Conservation (phyloP, 2,113 vertebrate species). For the Marcusenius ussheri region DNA sequence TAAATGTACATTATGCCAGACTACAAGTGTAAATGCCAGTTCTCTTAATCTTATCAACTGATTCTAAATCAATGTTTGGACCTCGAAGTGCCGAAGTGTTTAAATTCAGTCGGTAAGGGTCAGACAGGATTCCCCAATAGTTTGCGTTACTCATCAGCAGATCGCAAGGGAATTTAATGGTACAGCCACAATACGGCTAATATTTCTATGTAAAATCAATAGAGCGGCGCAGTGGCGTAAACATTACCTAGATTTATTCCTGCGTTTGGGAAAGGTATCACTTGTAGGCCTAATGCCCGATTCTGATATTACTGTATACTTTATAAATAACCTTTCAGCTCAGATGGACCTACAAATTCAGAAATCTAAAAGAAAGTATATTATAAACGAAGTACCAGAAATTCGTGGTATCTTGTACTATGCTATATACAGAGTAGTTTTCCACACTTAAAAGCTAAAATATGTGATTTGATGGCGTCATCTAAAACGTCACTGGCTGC, state of each 20-base stretch:
- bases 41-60: not conserved
- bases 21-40: not conserved
- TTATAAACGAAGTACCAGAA: not conserved
- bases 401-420: not conserved
- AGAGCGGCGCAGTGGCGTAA: not conserved
- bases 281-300: not conserved
- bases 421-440: not conserved
- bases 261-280: not conserved
- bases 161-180: not conserved
- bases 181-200: not conserved
- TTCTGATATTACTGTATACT: not conserved
- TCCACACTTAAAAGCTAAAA: not conserved
- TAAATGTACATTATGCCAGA: not conserved
- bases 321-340: not conserved
- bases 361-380: not conserved
- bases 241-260: not conserved
- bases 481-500: not conserved
- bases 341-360: not conserved
- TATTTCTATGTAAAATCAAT: not conserved
- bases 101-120: not conserved
- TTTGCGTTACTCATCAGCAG: not conserved
- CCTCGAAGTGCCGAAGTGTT: not conserved
- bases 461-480: not conserved
- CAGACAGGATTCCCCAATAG: not conserved
- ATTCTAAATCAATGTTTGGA: not conserved